Conservation (phyloP, 2,888 invertebrate genomes). For the Asteroscopus sphinx region DNA sequence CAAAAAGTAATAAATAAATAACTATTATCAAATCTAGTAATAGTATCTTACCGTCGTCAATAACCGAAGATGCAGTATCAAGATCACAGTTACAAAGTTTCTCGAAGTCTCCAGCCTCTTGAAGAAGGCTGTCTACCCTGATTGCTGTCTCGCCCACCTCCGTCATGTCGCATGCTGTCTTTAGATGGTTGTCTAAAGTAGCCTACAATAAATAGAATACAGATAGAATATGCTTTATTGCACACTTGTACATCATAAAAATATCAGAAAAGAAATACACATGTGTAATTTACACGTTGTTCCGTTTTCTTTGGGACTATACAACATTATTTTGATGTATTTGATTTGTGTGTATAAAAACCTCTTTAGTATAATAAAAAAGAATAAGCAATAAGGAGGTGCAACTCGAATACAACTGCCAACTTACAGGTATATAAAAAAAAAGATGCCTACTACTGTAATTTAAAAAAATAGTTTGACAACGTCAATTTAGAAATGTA, state of each 20-base stretch:
- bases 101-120: slow-evolving; percentile 94
- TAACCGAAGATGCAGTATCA: slow-evolving; percentile 95
- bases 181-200: slow-evolving; percentile 94
- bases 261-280: no score
- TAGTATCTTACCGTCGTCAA: slow-evolving; percentile 89
- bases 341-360: no score
- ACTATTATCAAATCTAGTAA: no score
- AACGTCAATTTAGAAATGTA: slow-evolving; percentile 3
- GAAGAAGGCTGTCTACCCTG: slow-evolving; percentile 94
- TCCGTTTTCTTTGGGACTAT: no score
- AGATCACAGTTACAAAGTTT: slow-evolving; percentile 95
- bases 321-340: no score
- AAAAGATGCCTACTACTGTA: not conserved
- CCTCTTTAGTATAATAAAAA: slow-evolving; percentile 1
- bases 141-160: slow-evolving; percentile 97
- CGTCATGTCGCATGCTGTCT: slow-evolving; percentile 95
- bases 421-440: not conserved
- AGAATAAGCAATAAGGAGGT: slow-evolving; percentile 13
- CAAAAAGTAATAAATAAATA: no score
- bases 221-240: no score
- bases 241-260: no score
- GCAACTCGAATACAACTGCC: not conserved
- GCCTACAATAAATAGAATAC: slow-evolving; percentile 83
- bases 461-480: slow-evolving; percentile 5
- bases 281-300: no score